Conservation (phyloP, 2,888 invertebrate genomes). For the Biston stratarius region DNA sequence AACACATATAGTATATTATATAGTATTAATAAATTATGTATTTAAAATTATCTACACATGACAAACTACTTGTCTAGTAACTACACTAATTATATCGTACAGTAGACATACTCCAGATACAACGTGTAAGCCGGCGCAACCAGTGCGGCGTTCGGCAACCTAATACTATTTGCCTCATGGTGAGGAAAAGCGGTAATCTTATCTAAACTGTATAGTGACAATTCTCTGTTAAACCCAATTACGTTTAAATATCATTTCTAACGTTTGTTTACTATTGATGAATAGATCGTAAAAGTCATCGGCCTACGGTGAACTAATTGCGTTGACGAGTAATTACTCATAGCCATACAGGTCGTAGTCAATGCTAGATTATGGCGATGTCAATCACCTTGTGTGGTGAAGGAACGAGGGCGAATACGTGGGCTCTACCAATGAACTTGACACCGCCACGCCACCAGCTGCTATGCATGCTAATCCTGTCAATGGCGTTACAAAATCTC, state of each 20-base stretch:
- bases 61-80: no score
- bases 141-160: no score
- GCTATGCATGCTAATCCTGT: constrained; percentile 69
- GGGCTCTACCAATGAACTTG: constrained; percentile 82
- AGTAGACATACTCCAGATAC: no score
- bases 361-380: constrained; percentile 63
- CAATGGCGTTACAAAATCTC: constrained; percentile 39
- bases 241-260: neutral
- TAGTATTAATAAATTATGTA: no score
- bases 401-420: constrained; percentile 73
- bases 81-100: no score
- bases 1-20: no score
- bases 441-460: constrained; percentile 53
- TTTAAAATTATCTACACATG: no score
- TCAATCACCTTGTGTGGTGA: constrained; percentile 73
- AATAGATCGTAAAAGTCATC: constrained; percentile 47
- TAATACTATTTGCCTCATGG: no score
- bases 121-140: no score
- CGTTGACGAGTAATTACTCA: constrained; percentile 66
- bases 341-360: constrained; percentile 62
- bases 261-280: constrained; percentile 27
- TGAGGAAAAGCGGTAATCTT: no score
- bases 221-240: no score
- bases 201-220: no score
- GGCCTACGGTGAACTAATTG: constrained; percentile 46